A percentile compares a stretch with the other conserved stretches of the same genome.
Conservation (phyloP, 1,140 invertebrate species). For the Frieseomelitta varia region DNA sequence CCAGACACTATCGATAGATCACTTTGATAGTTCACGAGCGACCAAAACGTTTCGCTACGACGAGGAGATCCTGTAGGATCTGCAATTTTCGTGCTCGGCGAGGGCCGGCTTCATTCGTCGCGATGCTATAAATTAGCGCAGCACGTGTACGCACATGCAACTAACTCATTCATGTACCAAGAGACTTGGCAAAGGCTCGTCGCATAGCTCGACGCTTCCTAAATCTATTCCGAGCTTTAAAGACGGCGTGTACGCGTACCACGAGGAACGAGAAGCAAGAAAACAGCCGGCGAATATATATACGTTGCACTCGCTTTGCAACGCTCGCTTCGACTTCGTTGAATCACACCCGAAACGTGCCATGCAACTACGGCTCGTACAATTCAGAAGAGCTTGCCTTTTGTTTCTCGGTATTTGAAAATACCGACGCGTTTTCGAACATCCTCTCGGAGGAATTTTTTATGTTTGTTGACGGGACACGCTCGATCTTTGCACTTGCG, state of each 20-base stretch:
- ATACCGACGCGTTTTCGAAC: too few species aligned
- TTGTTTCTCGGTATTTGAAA: background rate
- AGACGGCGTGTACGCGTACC: slow-evolving; percentile 49
- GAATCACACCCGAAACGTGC: slow-evolving; percentile 29
- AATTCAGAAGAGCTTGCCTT: background rate
- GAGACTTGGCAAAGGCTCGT: slow-evolving; percentile 70
- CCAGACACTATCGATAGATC: too few species aligned
- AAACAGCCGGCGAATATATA: slow-evolving; percentile 18
- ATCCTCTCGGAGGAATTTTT: background rate
- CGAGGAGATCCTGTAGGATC: slow-evolving; percentile 4
- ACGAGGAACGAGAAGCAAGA: slow-evolving; percentile 38
- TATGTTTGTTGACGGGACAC: fast-evolving
- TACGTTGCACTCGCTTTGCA: slow-evolving; percentile 22
- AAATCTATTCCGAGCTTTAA: slow-evolving; percentile 75
- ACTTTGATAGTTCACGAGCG: background rate
- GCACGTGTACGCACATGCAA: slow-evolving; percentile 76
- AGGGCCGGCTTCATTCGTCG: slow-evolving; percentile 36
- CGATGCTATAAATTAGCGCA: slow-evolving; percentile 75
- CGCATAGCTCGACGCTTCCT: slow-evolving; percentile 77
- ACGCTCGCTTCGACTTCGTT: background rate
- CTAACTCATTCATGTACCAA: slow-evolving; percentile 79
- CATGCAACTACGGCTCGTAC: background rate
- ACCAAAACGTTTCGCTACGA: slow-evolving; percentile 45
- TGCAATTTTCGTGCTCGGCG: background rate
- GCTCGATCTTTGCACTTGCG: too few species aligned